Conservation (phyloP, 2,888 invertebrate species). For the Lasioglossum malachurum region DNA sequence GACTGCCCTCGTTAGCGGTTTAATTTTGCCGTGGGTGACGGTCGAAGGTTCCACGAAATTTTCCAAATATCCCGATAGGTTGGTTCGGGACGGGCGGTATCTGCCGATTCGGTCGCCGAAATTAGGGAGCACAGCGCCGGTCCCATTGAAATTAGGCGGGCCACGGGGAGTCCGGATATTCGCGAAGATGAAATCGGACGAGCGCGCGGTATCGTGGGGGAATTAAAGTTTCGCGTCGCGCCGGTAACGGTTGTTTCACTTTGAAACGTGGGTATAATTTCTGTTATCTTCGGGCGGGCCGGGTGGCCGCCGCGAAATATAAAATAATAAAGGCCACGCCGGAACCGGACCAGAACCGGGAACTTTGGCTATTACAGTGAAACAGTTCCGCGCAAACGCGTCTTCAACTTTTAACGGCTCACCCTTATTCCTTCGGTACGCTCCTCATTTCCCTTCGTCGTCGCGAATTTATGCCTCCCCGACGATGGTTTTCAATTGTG, state of each 20-base stretch:
- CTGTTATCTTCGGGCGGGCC: constrained; percentile 78
- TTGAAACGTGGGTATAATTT: constrained; percentile 78
- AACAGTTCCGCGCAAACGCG: constrained; percentile 82
- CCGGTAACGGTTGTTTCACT: constrained; percentile 80
- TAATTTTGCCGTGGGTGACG: constrained; percentile 30
- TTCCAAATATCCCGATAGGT: constrained; percentile 42
- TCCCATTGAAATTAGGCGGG: constrained; percentile 39
- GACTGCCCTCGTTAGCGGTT: constrained; percentile 37
- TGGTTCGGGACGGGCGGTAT: constrained; percentile 7
- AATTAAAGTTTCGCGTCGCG: constrained; percentile 76
- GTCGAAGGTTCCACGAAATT: constrained; percentile 23
- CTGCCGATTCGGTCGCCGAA: constrained; percentile 33
- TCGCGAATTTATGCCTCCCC: constrained; percentile 58
- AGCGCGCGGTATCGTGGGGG: constrained; percentile 53
- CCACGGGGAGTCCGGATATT: constrained; percentile 21
- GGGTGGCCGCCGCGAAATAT: constrained; percentile 70
- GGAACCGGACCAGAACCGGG: constrained; percentile 54
- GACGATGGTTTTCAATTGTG: constrained; percentile 49
- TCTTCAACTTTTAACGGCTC: constrained; percentile 82
- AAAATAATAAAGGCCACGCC: constrained; percentile 78
- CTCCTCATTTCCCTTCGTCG: constrained; percentile 60
- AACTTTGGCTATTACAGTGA: constrained; percentile 83
- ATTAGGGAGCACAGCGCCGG: constrained; percentile 28
- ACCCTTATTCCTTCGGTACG: constrained; percentile 63
- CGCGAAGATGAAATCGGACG: constrained; percentile 62